Evolutionary conservation across 64 coral and sea anemone genomes (phyloP).

Genomic region (Cladopsammia gracilis): DNA sequence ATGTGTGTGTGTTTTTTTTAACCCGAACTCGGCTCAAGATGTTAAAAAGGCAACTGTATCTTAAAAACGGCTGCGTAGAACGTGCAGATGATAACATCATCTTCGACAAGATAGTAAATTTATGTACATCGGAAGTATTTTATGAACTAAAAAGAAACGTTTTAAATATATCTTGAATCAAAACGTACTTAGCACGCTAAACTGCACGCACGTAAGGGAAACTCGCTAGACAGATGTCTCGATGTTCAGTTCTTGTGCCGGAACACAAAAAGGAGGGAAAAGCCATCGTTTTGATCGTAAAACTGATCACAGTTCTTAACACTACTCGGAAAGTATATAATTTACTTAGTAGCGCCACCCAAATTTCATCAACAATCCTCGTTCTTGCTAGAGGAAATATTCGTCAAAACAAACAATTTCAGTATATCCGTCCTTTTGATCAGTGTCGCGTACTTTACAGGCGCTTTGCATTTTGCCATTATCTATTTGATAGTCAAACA

Average conservation of each 20-base stretch:
- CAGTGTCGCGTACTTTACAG: not conserved
- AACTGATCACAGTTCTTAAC: not conserved
- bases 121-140: conserved; percentile 63
- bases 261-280: conserved; percentile 15
- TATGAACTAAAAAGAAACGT: conserved; percentile 48
- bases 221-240: conserved; percentile 50
- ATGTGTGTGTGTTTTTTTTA: not conserved
- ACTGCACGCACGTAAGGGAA: conserved; percentile 47
- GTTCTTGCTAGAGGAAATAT: not conserved
- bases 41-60: conserved; percentile 56
- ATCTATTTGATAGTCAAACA: conserved; percentile 12
- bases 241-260: conserved; percentile 1
- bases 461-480: conserved; percentile 2
- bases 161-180: conserved; percentile 56
- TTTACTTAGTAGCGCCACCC: not conserved
- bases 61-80: conserved; percentile 7
- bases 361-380: conserved; percentile 18
- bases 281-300: not conserved
- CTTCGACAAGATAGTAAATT: conserved; percentile 54
- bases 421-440: conserved; percentile 11
- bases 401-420: conserved; percentile 16
- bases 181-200: conserved; percentile 47
- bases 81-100: conserved; percentile 35
- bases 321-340: not conserved
- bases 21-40: conserved; percentile 16